These are phyloP conservation scores for Orthosia gothica DNA, from an alignment of 2,888 invertebrate genomes.

Conservation along the genomic window DNA sequence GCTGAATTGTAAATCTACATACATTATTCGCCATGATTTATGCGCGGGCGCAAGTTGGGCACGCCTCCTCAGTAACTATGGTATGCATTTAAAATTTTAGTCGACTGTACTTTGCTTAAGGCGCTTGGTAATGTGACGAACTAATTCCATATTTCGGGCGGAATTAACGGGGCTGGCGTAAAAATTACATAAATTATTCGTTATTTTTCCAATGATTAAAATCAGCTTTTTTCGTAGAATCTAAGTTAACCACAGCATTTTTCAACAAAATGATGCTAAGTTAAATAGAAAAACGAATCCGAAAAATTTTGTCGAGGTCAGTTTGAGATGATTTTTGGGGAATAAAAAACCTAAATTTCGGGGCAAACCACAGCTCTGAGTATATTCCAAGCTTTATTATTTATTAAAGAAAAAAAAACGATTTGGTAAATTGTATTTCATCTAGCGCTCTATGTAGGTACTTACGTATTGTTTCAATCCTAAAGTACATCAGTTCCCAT, in stretches of 20 bases:
- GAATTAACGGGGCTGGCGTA: background rate
- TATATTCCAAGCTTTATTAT: no score
- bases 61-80: slow-evolving; percentile 54
- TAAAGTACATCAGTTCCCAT: background rate
- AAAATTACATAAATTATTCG: background rate
- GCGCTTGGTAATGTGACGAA: background rate
- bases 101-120: background rate
- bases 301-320: no score
- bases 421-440: no score
- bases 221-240: no score
- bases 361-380: no score
- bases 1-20: slow-evolving; percentile 74
- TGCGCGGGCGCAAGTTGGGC: slow-evolving; percentile 56
- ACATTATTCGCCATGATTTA: slow-evolving; percentile 69
- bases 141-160: background rate
- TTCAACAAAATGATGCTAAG: no score
- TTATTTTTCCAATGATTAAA: background rate
- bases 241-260: background rate
- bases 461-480: slow-evolving; percentile 8
- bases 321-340: no score
- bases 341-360: no score
- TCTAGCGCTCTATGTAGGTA: no score
- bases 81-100: slow-evolving; percentile 18
- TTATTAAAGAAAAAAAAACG: no score
- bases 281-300: no score